phyloP scores from a whole-genome alignment of 2,888 invertebrate genomes.

The Drosophila paucipuncta region DNA sequence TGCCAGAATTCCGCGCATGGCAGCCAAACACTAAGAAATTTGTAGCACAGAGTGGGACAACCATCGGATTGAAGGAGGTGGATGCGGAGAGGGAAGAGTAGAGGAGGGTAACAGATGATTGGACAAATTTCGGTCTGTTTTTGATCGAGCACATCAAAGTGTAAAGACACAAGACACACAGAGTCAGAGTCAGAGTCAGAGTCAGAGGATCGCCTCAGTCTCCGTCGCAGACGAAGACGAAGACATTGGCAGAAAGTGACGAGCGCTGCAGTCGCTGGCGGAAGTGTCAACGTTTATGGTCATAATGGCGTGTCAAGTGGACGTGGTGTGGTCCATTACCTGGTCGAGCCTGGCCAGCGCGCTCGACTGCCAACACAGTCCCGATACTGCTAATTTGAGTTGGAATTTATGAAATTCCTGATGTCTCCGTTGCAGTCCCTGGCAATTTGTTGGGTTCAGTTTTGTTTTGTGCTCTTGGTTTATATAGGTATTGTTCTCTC shows the following conservation, averaged over 20 bases:
- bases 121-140: conserved; percentile 79
- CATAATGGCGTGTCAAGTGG: conserved; percentile 81
- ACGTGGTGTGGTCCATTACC: conserved; percentile 79
- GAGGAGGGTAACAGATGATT: conserved; percentile 45
- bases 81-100: background rate
- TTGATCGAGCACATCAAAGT: conserved; percentile 69
- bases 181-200: background rate
- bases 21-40: conserved; percentile 80
- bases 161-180: conserved; percentile 2
- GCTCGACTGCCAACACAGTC: conserved; percentile 13
- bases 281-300: conserved; percentile 82
- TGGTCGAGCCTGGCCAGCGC: conserved; percentile 11
- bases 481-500: background rate
- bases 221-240: conserved; percentile 11
- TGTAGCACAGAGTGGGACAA: conserved; percentile 52
- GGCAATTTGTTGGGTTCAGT: conserved; percentile 64
- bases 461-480: conserved; percentile 27
- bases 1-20: conserved; percentile 82
- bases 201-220: background rate
- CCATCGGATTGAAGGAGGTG: background rate
- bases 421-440: conserved; percentile 43
- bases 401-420: conserved; percentile 78
- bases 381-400: conserved; percentile 69
- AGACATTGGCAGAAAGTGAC: conserved; percentile 45
- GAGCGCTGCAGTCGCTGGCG: conserved; percentile 60